A percentile compares a stretch with the other conserved stretches of the same genome.
phyloP scores from a whole-genome alignment of 2,888 invertebrate species.

The Drosophila falleni region DNA sequence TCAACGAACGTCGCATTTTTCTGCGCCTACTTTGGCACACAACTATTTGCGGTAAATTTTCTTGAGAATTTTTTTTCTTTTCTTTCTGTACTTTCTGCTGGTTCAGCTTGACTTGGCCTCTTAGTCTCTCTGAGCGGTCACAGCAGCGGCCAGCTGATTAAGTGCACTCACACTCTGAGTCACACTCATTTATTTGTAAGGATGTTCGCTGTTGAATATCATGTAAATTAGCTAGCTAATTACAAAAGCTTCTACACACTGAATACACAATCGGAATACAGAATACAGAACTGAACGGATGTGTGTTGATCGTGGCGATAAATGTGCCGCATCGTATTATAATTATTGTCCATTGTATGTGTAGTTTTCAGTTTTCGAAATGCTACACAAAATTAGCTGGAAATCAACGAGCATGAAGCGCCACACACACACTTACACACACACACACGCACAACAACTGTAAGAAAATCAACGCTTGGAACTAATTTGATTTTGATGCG shows the following conservation, averaged over 20 bases:
- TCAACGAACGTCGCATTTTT: conserved; percentile 67
- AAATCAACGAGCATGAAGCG: conserved; percentile 77
- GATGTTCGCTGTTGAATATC: conserved; percentile 65
- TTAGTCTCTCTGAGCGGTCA: not conserved
- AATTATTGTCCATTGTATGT: conserved; percentile 68
- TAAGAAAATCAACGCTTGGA: conserved; percentile 77
- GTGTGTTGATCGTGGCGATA: conserved; percentile 75
- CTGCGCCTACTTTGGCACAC: conserved; percentile 72
- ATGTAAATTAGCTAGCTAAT: conserved; percentile 74
- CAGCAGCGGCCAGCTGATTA: conserved; percentile 41
- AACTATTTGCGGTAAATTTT: conserved; percentile 72
- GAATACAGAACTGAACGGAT: conserved; percentile 55
- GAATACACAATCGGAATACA: conserved; percentile 14
- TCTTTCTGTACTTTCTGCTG: conserved; percentile 9
- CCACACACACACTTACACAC: conserved; percentile 34
- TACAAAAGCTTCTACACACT: conserved; percentile 51
- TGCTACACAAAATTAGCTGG: conserved; percentile 71
- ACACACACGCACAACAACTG: conserved; percentile 14
- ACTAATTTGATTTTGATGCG: conserved; percentile 80
- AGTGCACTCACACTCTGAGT: conserved; percentile 20
- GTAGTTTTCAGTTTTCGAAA: conserved; percentile 55
- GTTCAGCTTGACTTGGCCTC: conserved; percentile 27
- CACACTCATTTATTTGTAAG: conserved; percentile 38
- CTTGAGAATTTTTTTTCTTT: conserved; percentile 48
- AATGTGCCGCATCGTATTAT: conserved; percentile 77